Percentiles rank a stretch among this genome's conserved stretches.
Conservation (phyloP, 1,140 invertebrate species). For the Ceratitis capitata region DNA sequence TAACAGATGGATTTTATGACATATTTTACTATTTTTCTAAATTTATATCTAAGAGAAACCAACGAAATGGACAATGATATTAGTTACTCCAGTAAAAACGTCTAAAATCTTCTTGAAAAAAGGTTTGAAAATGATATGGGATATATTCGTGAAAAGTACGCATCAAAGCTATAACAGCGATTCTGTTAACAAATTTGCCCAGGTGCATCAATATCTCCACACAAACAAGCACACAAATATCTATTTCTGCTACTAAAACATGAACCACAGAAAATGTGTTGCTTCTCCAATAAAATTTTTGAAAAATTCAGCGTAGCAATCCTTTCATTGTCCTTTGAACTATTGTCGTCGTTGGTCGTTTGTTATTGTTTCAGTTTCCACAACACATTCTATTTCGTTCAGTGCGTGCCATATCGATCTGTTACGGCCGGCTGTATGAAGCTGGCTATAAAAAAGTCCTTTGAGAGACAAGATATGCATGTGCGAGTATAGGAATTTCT, state of each 20-base stretch:
- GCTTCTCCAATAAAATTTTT: not conserved
- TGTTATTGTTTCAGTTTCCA: not conserved
- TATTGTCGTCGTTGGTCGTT: no score
- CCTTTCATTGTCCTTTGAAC: not conserved
- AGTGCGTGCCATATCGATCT: conserved; percentile 20
- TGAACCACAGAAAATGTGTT: no score
- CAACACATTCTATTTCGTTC: not conserved
- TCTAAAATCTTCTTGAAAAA: no score
- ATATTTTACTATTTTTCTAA: no score
- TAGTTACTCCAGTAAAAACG: no score
- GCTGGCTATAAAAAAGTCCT: not conserved
- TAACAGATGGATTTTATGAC: no score
- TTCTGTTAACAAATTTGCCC: not conserved
- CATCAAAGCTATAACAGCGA: not conserved
- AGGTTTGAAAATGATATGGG: no score
- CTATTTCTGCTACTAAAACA: not conserved
- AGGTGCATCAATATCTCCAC: not conserved
- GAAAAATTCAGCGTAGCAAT: not conserved
- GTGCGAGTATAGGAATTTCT: not conserved
- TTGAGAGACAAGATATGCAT: not conserved
- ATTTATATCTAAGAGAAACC: no score
- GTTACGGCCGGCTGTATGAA: not conserved
- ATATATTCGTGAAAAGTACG: no score
- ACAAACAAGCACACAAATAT: not conserved
- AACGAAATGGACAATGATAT: no score